phyloP scores from a whole-genome alignment of 2,797 vertebrate genomes.

The Uromys caudimaculatus region DNA sequence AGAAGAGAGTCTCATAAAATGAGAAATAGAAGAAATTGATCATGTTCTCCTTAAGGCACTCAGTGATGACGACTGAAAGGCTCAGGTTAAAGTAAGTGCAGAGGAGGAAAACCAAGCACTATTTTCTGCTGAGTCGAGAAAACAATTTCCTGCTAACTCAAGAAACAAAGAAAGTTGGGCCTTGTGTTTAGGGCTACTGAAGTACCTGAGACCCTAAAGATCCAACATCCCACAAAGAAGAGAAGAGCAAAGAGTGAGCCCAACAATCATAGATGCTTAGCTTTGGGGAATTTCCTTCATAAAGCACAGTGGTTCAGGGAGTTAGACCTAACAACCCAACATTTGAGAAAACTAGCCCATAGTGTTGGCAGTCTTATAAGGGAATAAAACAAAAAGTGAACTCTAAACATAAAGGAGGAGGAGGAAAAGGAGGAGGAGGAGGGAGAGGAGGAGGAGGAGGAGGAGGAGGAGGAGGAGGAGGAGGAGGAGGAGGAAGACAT shows the following conservation, averaged over 20 bases:
- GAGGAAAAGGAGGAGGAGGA: neutral
- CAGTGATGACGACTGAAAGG: neutral
- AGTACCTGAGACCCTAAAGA: neutral
- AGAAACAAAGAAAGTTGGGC: neutral
- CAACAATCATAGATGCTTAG: neutral
- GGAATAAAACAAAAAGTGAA: neutral
- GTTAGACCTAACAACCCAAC: neutral
- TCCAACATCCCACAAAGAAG: neutral
- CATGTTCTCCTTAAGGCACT: neutral
- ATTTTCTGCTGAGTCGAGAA: constrained; percentile 2
- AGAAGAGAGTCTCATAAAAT: neutral
- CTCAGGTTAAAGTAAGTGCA: neutral
- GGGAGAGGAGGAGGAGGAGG: too few relatives aligned
- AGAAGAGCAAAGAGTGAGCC: neutral
- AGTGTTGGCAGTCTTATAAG: neutral
- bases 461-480: neutral
- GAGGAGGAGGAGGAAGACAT: too few relatives aligned
- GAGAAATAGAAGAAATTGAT: neutral
- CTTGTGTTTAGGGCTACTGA: neutral
- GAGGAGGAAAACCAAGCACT: neutral
- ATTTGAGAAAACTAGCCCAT: neutral
- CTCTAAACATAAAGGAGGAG: neutral
- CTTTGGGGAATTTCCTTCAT: neutral
- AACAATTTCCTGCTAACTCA: neutral
- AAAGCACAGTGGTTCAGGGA: neutral